phyloP scores from a whole-genome alignment of 2,888 invertebrate genomes.

The Cephus spinipes region DNA sequence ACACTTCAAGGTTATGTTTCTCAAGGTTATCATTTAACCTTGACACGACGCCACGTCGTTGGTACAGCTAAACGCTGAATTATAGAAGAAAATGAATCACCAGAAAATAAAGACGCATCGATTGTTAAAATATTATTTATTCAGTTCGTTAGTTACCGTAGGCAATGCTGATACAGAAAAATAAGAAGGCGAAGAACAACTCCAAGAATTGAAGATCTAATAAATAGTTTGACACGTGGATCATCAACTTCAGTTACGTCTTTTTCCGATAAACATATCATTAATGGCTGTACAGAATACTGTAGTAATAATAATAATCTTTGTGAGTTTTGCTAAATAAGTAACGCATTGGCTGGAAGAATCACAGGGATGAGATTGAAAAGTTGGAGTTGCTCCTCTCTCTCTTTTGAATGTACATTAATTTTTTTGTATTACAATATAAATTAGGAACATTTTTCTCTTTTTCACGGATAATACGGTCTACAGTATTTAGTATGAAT shows the following conservation, averaged over 20 bases:
- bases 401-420: neutral
- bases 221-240: neutral
- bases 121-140: neutral
- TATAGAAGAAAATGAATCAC: neutral
- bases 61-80: conserved; percentile 43
- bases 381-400: neutral
- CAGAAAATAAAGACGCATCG: neutral
- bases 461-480: neutral
- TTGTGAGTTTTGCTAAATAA: neutral
- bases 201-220: neutral
- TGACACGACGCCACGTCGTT: conserved; percentile 52
- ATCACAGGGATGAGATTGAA: neutral
- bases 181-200: neutral
- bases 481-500: neutral
- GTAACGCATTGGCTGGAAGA: neutral
- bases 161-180: neutral
- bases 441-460: neutral
- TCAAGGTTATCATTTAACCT: conserved; percentile 47
- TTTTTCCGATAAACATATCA: neutral
- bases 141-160: neutral
- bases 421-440: neutral
- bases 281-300: neutral
- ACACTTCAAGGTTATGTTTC: conserved; percentile 51
- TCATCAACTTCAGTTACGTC: neutral
- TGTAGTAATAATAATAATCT: neutral